Percentiles rank a stretch among this genome's conserved stretches.
These are phyloP conservation scores for Chloroclystis v-ata DNA, from an alignment of 2,888 invertebrate species.

Conservation along the genomic window DNA sequence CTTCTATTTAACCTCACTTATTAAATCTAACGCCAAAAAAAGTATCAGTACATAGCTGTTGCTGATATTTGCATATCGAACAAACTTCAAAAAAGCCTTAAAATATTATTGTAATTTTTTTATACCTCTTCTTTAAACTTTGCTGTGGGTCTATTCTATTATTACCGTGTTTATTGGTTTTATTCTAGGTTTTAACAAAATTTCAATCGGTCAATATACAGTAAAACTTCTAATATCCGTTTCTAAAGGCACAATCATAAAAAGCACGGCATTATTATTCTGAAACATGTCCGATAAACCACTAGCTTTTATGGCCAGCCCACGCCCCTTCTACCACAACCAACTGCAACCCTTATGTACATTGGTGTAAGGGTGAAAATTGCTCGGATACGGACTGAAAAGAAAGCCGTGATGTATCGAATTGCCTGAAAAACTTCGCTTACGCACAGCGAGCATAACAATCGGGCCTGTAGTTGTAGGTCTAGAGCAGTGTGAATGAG, in stretches of 20 bases:
- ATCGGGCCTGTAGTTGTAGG: constrained; percentile 8
- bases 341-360: neutral
- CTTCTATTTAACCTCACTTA: too few relatives aligned
- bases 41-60: too few relatives aligned
- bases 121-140: constrained; percentile 28
- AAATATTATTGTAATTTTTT: too few relatives aligned
- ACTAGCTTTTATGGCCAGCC: constrained; percentile 17
- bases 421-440: constrained; percentile 15
- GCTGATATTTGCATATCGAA: too few relatives aligned
- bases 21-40: too few relatives aligned
- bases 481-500: neutral
- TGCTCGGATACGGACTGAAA: neutral
- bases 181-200: too few relatives aligned
- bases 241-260: constrained; percentile 3
- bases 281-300: constrained; percentile 8
- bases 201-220: too few relatives aligned
- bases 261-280: constrained; percentile 5
- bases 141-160: constrained; percentile 26
- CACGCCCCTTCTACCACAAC: constrained; percentile 8
- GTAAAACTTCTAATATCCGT: neutral
- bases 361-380: neutral
- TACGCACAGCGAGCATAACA: constrained; percentile 20
- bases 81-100: too few relatives aligned
- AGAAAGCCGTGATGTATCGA: constrained; percentile 15
- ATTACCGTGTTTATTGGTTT: constrained; percentile 10